Percentiles rank a stretch among this genome's conserved stretches.
phyloP scores from a whole-genome alignment of 2,888 invertebrate genomes.

The Carcina quercana region DNA sequence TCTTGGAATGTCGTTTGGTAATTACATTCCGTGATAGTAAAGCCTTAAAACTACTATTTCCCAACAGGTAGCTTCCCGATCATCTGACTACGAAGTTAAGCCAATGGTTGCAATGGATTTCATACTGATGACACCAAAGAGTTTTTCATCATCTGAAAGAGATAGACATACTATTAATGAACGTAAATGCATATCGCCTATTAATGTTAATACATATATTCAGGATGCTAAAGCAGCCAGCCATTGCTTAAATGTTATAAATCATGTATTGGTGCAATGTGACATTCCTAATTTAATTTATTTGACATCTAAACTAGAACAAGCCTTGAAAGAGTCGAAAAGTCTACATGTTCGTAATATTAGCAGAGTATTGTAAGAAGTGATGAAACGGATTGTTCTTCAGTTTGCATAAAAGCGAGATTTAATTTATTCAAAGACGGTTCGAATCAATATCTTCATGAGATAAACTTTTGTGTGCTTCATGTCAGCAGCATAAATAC shows the following conservation, averaged over 20 bases:
- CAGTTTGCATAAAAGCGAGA: too few species aligned
- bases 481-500: too few species aligned
- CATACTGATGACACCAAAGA: slow-evolving; percentile 47
- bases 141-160: slow-evolving; percentile 32
- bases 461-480: too few species aligned
- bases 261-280: slow-evolving; percentile 61
- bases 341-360: slow-evolving; percentile 73
- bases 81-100: slow-evolving; percentile 38
- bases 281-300: slow-evolving; percentile 73
- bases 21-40: too few species aligned
- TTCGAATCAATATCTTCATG: too few species aligned
- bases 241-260: slow-evolving; percentile 55
- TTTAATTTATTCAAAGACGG: too few species aligned
- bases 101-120: slow-evolving; percentile 57
- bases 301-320: slow-evolving; percentile 67
- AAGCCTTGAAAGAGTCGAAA: slow-evolving; percentile 72
- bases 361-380: slow-evolving; percentile 52
- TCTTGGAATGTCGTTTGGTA: too few species aligned
- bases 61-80: slow-evolving; percentile 54
- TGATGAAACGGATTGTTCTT: not conserved
- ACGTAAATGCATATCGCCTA: slow-evolving; percentile 18
- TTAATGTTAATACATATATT: slow-evolving; percentile 38
- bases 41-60: too few species aligned
- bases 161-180: slow-evolving; percentile 13
- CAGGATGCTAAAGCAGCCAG: slow-evolving; percentile 56